Conservation (phyloP, 2,113 vertebrate species). For the Equus quagga region DNA sequence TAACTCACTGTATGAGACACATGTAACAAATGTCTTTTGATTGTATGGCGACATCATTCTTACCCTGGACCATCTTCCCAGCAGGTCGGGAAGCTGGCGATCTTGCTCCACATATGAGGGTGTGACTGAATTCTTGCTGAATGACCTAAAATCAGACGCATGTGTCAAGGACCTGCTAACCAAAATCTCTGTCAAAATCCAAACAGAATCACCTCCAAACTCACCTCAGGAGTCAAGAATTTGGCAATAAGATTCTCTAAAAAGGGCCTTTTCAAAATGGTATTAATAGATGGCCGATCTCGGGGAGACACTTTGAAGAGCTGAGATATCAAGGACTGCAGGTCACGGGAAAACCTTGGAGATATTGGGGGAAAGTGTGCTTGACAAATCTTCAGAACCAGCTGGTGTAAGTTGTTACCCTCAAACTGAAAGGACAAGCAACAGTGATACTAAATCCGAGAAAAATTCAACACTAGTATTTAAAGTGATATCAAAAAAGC, state of each 20-base stretch:
- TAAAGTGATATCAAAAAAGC: background rate
- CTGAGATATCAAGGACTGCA: slow-evolving; percentile 89
- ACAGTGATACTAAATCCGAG: background rate
- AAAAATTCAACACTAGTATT: background rate
- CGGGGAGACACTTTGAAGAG: slow-evolving; percentile 93
- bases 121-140: slow-evolving; percentile 86
- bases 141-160: slow-evolving; percentile 80
- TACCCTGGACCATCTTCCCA: slow-evolving; percentile 80
- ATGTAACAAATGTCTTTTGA: background rate
- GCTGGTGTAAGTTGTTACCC: slow-evolving; percentile 90
- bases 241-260: slow-evolving; percentile 89
- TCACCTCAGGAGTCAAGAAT: slow-evolving; percentile 89
- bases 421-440: slow-evolving; percentile 89
- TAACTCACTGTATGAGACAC: background rate
- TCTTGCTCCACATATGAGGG: slow-evolving; percentile 72
- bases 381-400: slow-evolving; percentile 94
- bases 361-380: slow-evolving; percentile 90
- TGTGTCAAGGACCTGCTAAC: background rate
- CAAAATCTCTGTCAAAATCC: background rate
- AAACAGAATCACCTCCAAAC: slow-evolving; percentile 33
- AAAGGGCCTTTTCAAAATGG: slow-evolving; percentile 90
- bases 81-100: slow-evolving; percentile 21
- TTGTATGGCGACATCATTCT: background rate
- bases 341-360: slow-evolving; percentile 88
- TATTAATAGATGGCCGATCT: slow-evolving; percentile 93